A percentile compares a stretch with the other conserved stretches of the same genome.
phyloP scores from a whole-genome alignment of 2,113 vertebrate species.

The Rhodinocichla rosea region DNA sequence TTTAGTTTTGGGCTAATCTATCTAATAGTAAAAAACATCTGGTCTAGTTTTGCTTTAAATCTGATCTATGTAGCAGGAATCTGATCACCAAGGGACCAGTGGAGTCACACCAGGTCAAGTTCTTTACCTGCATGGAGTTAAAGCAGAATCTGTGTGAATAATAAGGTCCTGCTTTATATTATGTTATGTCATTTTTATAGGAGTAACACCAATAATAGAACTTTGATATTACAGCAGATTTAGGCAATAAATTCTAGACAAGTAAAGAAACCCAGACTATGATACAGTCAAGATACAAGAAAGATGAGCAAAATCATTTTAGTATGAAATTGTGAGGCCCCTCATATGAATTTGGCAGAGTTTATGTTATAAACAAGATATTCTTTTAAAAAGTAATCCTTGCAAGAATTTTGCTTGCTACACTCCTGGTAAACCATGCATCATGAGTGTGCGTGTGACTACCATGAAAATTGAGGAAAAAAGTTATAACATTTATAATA shows the following conservation, averaged over 20 bases:
- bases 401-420: not conserved
- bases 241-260: slow-evolving; percentile 41
- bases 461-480: not conserved
- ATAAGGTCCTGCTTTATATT: slow-evolving; percentile 52
- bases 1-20: slow-evolving; percentile 68
- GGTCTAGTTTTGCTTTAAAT: slow-evolving; percentile 72
- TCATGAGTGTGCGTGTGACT: not conserved
- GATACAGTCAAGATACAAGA: not conserved
- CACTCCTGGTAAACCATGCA: not conserved
- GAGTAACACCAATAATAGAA: slow-evolving; percentile 41
- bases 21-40: slow-evolving; percentile 79
- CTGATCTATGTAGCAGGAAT: slow-evolving; percentile 71
- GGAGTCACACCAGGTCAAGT: slow-evolving; percentile 69
- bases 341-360: not conserved
- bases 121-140: slow-evolving; percentile 54
- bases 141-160: slow-evolving; percentile 8
- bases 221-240: slow-evolving; percentile 24
- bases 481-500: not conserved
- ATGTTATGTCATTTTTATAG: not conserved
- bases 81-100: slow-evolving; percentile 62
- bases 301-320: not conserved
- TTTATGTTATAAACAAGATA: not conserved
- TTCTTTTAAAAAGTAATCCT: not conserved
- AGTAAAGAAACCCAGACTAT: not conserved
- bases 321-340: not conserved